These are phyloP conservation scores for Lanistes nyassanus DNA, from an alignment of 1,140 invertebrate genomes.

Conservation along the genomic window DNA sequence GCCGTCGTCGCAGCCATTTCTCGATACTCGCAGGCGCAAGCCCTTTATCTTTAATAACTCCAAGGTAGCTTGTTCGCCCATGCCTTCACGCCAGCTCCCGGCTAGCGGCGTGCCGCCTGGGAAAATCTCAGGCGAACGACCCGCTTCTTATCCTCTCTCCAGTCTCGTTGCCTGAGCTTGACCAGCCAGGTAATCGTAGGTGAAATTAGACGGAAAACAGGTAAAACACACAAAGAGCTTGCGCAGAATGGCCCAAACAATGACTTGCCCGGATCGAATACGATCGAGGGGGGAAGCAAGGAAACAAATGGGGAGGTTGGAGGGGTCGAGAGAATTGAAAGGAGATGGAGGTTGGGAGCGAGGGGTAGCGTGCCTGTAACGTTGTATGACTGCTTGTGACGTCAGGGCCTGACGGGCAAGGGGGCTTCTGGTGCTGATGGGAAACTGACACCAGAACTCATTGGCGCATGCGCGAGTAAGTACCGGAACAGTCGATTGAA, in stretches of 20 bases:
- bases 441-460: too few species aligned
- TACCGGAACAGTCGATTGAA: neutral
- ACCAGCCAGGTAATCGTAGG: neutral
- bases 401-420: too few species aligned
- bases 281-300: neutral
- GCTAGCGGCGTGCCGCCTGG: neutral
- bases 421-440: too few species aligned
- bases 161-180: neutral
- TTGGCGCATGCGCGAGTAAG: too few species aligned
- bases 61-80: constrained; percentile 24
- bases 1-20: constrained; percentile 9
- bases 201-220: constrained; percentile 6
- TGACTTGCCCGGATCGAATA: neutral
- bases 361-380: neutral
- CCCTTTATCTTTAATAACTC: constrained; percentile 23
- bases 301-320: neutral
- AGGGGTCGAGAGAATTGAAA: neutral
- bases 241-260: neutral
- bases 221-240: too few species aligned
- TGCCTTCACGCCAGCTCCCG: neutral
- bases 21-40: neutral
- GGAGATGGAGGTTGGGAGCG: neutral
- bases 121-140: neutral
- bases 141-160: neutral
- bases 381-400: too few species aligned